phyloP scores from a whole-genome alignment of 2,888 invertebrate species.

The Caenorhabditis sp. region DNA sequence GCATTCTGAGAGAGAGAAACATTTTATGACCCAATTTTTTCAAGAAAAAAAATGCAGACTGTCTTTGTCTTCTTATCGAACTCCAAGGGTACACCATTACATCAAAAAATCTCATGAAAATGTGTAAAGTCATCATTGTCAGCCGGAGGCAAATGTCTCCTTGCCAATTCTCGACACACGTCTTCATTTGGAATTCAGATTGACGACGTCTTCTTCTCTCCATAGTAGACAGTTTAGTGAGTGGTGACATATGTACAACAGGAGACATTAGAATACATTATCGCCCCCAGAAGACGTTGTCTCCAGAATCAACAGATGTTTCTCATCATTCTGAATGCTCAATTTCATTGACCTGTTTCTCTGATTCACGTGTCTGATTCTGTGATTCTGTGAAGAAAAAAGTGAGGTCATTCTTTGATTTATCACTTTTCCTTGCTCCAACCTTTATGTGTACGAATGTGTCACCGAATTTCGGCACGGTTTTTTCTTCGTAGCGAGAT shows the following conservation, averaged over 20 bases:
- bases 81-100: not conserved
- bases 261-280: constrained; percentile 36
- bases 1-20: too few relatives aligned
- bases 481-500: not conserved
- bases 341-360: too few relatives aligned
- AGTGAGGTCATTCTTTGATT: constrained; percentile 42
- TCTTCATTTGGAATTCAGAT: constrained; percentile 10
- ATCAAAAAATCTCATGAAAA: too few relatives aligned
- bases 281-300: not conserved
- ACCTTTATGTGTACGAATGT: constrained; percentile 4
- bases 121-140: too few relatives aligned
- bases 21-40: not conserved
- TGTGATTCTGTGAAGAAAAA: constrained; percentile 25
- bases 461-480: not conserved
- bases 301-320: constrained; percentile 40
- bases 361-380: not conserved
- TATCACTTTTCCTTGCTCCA: constrained; percentile 21
- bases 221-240: too few relatives aligned
- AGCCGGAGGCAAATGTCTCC: not conserved
- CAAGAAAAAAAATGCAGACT: not conserved
- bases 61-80: not conserved
- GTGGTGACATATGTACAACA: constrained; percentile 46
- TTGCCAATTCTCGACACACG: too few relatives aligned
- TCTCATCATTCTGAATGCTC: constrained; percentile 58
- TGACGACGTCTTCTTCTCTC: constrained; percentile 3